These are phyloP conservation scores for Drosophila tristis DNA, from an alignment of 1,140 invertebrate genomes.

Conservation along the genomic window DNA sequence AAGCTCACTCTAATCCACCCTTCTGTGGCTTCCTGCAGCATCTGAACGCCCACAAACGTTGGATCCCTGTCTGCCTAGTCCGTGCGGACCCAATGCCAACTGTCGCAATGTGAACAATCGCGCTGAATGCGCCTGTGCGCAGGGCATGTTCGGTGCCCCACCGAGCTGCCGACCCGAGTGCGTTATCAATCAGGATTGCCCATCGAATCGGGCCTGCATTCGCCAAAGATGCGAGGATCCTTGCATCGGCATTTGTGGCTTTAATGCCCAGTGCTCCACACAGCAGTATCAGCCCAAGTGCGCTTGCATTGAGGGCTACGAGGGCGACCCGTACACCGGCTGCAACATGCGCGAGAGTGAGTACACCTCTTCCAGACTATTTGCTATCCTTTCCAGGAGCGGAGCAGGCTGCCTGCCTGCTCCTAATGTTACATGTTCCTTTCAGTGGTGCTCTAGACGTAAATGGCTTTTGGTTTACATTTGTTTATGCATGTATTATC, in stretches of 20 bases:
- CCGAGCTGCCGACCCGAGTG: constrained; percentile 92
- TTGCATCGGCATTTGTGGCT: constrained; percentile 92
- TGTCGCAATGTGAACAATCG: constrained; percentile 89
- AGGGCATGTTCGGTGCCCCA: constrained; percentile 93
- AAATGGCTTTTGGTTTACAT: constrained; percentile 65
- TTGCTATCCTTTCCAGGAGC: constrained; percentile 34
- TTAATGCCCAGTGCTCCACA: constrained; percentile 91
- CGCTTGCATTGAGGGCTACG: constrained; percentile 89
- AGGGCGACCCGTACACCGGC: constrained; percentile 93
- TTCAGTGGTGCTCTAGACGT: constrained; percentile 75
- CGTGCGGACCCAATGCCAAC: constrained; percentile 92
- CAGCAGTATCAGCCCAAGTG: constrained; percentile 92
- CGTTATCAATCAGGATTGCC: constrained; percentile 91
- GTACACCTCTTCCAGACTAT: constrained; percentile 68
- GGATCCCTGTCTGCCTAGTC: constrained; percentile 91
- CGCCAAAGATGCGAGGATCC: constrained; percentile 91
- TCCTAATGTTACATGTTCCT: constrained; percentile 73
- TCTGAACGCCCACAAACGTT: constrained; percentile 77
- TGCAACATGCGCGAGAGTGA: constrained; percentile 89
- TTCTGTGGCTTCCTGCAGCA: constrained; percentile 26
- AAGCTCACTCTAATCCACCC: not conserved
- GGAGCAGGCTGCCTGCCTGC: constrained; percentile 25
- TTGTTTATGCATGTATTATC: constrained; percentile 66
- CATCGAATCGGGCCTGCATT: constrained; percentile 90
- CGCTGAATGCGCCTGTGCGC: constrained; percentile 90